Conservation (phyloP, 2,888 invertebrate species). For the Protonemura montana region DNA sequence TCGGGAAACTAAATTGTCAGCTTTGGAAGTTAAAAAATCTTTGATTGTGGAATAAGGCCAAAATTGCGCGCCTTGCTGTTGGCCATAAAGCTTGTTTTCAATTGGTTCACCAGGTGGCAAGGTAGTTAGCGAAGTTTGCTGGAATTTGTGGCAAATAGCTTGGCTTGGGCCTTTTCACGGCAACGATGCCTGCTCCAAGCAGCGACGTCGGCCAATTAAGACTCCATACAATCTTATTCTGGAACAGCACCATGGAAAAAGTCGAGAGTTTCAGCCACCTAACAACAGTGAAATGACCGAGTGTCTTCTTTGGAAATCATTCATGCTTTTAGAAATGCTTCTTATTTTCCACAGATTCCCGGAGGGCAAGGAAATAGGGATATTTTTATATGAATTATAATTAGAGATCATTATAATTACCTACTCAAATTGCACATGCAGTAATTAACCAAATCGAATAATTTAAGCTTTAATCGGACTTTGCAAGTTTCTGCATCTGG, state of each 20-base stretch:
- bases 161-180: conserved; percentile 17
- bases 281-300: not conserved
- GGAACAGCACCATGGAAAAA: not conserved
- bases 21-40: conserved; percentile 13
- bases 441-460: not conserved
- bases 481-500: not conserved
- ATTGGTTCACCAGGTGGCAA: conserved; percentile 38
- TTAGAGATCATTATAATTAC: not conserved
- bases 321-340: not conserved
- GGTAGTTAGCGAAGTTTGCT: conserved; percentile 29
- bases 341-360: not conserved
- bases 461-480: not conserved
- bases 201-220: conserved; percentile 21
- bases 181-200: not conserved
- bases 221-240: conserved; percentile 24
- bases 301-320: not conserved
- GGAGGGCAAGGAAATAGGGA: not conserved
- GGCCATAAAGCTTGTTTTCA: conserved; percentile 27
- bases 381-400: not conserved
- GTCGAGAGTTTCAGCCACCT: not conserved
- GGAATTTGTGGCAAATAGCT: conserved; percentile 20
- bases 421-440: not conserved
- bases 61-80: conserved; percentile 9
- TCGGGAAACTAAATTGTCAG: conserved; percentile 36
- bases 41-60: conserved; percentile 18